Conservation (phyloP, 2,888 invertebrate genomes). For the Callosobruchus maculatus region DNA sequence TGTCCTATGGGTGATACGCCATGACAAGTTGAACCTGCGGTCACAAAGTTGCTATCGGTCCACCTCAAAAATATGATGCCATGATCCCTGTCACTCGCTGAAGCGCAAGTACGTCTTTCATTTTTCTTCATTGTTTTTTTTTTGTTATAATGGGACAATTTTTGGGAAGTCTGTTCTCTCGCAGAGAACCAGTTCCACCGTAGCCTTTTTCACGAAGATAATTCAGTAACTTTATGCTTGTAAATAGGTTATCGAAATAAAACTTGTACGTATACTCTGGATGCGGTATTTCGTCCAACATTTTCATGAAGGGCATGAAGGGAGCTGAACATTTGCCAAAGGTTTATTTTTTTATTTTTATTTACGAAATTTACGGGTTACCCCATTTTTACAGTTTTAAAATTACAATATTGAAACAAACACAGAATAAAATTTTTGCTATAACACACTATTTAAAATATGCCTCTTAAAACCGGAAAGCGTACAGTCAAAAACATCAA, state of each 20-base stretch:
- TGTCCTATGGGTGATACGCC: constrained; percentile 4
- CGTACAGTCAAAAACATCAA: no score
- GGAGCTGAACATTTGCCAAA: constrained; percentile 16
- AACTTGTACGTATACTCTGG: constrained; percentile 12
- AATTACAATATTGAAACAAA: no score
- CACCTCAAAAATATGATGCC: constrained; percentile 22
- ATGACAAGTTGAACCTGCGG: constrained; percentile 14
- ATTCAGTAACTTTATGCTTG: constrained; percentile 23
- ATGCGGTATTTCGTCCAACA: constrained; percentile 13
- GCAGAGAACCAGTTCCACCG: constrained; percentile 27
- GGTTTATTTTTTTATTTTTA: no score
- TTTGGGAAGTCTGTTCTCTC: constrained; percentile 20
- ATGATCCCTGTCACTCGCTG: constrained; percentile 11
- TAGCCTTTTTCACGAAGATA: constrained; percentile 21
- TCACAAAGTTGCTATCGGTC: constrained; percentile 26
- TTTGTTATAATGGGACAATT: constrained; percentile 9
- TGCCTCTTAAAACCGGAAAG: no score
- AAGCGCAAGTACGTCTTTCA: constrained; percentile 7
- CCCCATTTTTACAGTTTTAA: no score
- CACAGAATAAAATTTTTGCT: no score
- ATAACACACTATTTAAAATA: no score
- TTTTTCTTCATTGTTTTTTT: constrained; percentile 8
- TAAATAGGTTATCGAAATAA: constrained; percentile 27
- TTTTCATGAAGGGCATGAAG: constrained; percentile 14
- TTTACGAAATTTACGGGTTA: no score